Evolutionary conservation across 1,140 invertebrate species (phyloP), one percentile per base, ranked within the genome.

Genomic region (Drosophila hydei): DNA sequence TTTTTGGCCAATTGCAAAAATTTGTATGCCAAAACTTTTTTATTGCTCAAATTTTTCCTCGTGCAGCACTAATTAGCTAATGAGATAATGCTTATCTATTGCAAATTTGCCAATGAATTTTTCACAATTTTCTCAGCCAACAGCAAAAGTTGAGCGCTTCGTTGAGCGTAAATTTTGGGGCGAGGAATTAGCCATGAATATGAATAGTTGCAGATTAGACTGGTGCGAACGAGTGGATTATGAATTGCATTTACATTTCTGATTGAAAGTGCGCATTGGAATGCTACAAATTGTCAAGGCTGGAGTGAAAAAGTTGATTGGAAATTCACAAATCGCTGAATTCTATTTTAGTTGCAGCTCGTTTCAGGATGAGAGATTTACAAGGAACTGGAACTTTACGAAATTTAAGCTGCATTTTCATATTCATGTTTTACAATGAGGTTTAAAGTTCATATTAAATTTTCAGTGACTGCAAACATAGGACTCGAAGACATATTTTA

Each of bases 41-140:
- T 87, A 88, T 87, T 88, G 83, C 83, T 19, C 47, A 79, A 87
- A 87, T 83, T 87, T 83, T 63, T 78, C 12, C 30, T 33, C 56
- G 68, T 76, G 65, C 81, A 75, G 65, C 81, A 75, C 81, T 87
- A 87, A 87, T 87, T 87, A 87, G 81, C 81, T 87, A 87, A 87
- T 88, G 81, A 87, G 83, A 87, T 87, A 87, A 87, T 81, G 83
- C 81, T 87, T 85, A 85, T 85, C 81, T 75, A 77, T 80, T 21
- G 74, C 70, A 60, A 33, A 48, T 63, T 73, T 70, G n/a, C 60
- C 59, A 73, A 73, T 69, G 51, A 38, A 69, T 62, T 45, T 69
- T 27, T n/a, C 19, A 33, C 3, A 11, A 40, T 14, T 40, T 2
- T 5, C 18, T 36, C 18, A 52, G 23, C 36, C 50, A 33, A 3